A percentile compares a stretch with the other conserved stretches of the same genome.
Conservation (phyloP, 2,888 invertebrate species). For the Panzeria rudis region DNA sequence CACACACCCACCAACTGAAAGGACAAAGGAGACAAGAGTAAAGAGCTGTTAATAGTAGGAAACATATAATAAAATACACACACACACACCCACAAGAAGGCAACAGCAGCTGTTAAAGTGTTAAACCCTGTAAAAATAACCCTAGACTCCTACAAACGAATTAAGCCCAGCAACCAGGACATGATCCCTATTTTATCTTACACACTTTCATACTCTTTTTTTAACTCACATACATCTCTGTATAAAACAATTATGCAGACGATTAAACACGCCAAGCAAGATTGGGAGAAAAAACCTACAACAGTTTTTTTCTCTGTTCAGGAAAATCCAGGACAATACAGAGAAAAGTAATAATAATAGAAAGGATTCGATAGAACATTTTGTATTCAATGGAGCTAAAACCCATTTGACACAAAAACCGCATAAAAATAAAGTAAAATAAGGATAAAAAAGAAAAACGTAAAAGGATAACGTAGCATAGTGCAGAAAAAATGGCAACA, state of each 20-base stretch:
- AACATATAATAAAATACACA: background rate
- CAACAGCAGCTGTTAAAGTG: slow-evolving; percentile 72
- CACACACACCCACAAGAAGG: background rate
- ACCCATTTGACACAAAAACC: slow-evolving; percentile 72
- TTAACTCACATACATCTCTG: slow-evolving; percentile 42
- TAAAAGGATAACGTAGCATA: slow-evolving; percentile 42
- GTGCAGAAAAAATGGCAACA: background rate
- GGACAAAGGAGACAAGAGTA: slow-evolving; percentile 37
- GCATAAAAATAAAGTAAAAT: slow-evolving; percentile 69
- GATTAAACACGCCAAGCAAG: slow-evolving; percentile 79
- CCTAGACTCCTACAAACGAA: slow-evolving; percentile 59
- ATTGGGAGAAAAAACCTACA: slow-evolving; percentile 47
- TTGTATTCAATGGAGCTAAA: slow-evolving; percentile 71
- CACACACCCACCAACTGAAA: slow-evolving; percentile 56
- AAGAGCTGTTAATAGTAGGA: slow-evolving; percentile 46
- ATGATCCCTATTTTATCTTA: slow-evolving; percentile 59
- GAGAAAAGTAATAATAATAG: slow-evolving; percentile 44
- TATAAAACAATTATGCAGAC: slow-evolving; percentile 81
- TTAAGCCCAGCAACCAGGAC: slow-evolving; percentile 53
- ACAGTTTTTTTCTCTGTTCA: background rate
- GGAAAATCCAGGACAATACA: slow-evolving; percentile 33
- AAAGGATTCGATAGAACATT: slow-evolving; percentile 52
- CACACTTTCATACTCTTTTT: slow-evolving; percentile 7
- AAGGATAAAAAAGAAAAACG: slow-evolving; percentile 24
- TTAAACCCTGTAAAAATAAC: slow-evolving; percentile 55